Percentiles rank a stretch among this genome's conserved stretches.
Evolutionary conservation across 2,888 invertebrate species (phyloP).

Genomic region (Furcula furcula): DNA sequence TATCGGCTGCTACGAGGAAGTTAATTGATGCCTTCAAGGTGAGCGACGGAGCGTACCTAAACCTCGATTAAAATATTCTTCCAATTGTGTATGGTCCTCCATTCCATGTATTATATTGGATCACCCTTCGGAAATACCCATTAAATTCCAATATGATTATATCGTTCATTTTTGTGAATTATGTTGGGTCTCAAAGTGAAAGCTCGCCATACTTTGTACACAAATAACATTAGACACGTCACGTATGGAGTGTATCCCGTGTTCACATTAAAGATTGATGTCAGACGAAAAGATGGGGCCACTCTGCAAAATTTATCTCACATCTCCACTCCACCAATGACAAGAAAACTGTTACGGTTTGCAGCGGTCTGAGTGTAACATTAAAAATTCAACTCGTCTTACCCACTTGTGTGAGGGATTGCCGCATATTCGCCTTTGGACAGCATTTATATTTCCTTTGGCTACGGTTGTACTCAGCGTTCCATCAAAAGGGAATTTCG

Average conservation of each 20-base stretch:
- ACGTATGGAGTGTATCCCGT: slow-evolving; percentile 74
- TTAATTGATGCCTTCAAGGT: slow-evolving; percentile 72
- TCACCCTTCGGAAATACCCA: slow-evolving; percentile 16
- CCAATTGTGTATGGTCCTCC: slow-evolving; percentile 15
- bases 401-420: slow-evolving; percentile 82
- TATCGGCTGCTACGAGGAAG: slow-evolving; percentile 69
- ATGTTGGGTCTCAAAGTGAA: slow-evolving; percentile 41
- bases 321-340: slow-evolving; percentile 80
- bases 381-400: slow-evolving; percentile 80
- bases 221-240: slow-evolving; percentile 72
- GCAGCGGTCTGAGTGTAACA: slow-evolving; percentile 81
- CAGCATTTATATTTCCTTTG: slow-evolving; percentile 80
- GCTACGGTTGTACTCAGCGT: slow-evolving; percentile 58
- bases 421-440: slow-evolving; percentile 78
- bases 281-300: slow-evolving; percentile 81
- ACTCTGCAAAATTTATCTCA: slow-evolving; percentile 82
- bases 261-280: slow-evolving; percentile 78
- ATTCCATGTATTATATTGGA: no score
- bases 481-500: slow-evolving; percentile 52
- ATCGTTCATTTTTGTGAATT: slow-evolving; percentile 23
- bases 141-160: slow-evolving; percentile 29
- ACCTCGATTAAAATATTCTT: slow-evolving; percentile 43
- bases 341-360: slow-evolving; percentile 82
- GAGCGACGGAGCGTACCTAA: slow-evolving; percentile 48
- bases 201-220: slow-evolving; percentile 58